Evolutionary conservation across 1,140 invertebrate species (phyloP).

Genomic region (Danaus plexippus): DNA sequence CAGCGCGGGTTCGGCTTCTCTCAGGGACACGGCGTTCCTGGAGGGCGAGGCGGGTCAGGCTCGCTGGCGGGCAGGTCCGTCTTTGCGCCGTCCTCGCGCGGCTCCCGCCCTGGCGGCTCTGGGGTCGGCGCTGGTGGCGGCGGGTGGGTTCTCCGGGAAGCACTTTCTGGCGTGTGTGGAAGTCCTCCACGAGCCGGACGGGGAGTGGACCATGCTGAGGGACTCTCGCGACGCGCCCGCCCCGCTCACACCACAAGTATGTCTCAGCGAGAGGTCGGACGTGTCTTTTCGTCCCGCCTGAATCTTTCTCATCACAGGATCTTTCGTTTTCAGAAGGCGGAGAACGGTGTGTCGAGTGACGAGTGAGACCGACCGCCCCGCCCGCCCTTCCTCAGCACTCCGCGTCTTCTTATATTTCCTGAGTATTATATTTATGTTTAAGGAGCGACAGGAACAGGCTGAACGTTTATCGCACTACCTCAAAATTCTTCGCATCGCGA

Average conservation of each 20-base stretch:
- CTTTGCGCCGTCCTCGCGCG: constrained; percentile 73
- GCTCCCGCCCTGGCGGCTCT: constrained; percentile 74
- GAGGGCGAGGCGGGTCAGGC: constrained; percentile 13
- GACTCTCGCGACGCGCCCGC: constrained; percentile 50
- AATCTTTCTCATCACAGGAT: too few relatives aligned
- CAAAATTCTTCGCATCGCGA: too few relatives aligned
- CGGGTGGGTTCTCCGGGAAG: constrained; percentile 74
- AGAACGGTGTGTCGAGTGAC: too few relatives aligned
- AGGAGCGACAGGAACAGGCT: too few relatives aligned
- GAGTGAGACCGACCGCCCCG: too few relatives aligned
- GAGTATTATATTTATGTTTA: too few relatives aligned
- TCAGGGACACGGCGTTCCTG: constrained; percentile 20
- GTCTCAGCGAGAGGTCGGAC: too few relatives aligned
- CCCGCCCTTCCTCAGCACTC: too few relatives aligned
- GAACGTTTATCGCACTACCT: too few relatives aligned
- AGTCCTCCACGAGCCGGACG: constrained; percentile 78
- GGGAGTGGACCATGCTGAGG: constrained; percentile 82
- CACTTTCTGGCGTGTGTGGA: constrained; percentile 88
- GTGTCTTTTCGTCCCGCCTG: too few relatives aligned
- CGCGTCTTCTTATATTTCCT: too few relatives aligned
- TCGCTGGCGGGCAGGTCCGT: constrained; percentile 73
- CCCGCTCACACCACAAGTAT: constrained; percentile 4
- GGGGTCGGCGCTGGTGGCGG: constrained; percentile 80
- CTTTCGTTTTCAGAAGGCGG: too few relatives aligned
- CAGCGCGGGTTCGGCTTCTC: constrained; percentile 17